Conservation (phyloP, 2,888 invertebrate species). For the Nomada hirtipes region DNA sequence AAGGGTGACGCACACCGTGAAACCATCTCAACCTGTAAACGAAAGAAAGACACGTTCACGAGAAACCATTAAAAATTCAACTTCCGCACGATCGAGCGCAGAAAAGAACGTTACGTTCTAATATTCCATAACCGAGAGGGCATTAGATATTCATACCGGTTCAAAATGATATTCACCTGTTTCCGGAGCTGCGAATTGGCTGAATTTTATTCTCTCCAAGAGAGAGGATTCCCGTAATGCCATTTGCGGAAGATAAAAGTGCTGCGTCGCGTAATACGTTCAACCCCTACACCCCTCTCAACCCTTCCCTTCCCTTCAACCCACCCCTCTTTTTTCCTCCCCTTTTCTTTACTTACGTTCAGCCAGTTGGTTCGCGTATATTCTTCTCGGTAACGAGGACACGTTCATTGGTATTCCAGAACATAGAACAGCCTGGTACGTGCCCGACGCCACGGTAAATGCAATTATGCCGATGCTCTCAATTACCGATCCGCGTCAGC, state of each 20-base stretch:
- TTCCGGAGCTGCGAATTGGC: not conserved
- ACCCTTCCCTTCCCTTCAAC: not conserved
- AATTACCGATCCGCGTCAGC: conserved; percentile 78
- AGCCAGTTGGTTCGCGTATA: conserved; percentile 49
- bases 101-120: conserved; percentile 18
- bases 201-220: conserved; percentile 48
- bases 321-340: not conserved
- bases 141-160: conserved; percentile 50
- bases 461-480: conserved; percentile 79
- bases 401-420: conserved; percentile 77
- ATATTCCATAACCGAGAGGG: conserved; percentile 5
- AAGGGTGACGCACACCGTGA: not conserved
- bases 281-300: not conserved
- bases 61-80: not conserved
- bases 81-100: not conserved
- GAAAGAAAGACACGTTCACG: not conserved
- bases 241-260: conserved; percentile 56
- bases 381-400: conserved; percentile 68
- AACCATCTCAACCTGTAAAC: too few species aligned
- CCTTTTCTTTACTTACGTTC: conserved; percentile 50
- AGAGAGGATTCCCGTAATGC: conserved; percentile 51
- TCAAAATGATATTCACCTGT: conserved; percentile 47
- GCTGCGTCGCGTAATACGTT: conserved; percentile 61
- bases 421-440: conserved; percentile 69
- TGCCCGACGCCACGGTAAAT: conserved; percentile 73